A percentile compares a stretch with the other conserved stretches of the same genome.
Conservation (phyloP, 2,888 invertebrate species). For the Cephus sareptanus region DNA sequence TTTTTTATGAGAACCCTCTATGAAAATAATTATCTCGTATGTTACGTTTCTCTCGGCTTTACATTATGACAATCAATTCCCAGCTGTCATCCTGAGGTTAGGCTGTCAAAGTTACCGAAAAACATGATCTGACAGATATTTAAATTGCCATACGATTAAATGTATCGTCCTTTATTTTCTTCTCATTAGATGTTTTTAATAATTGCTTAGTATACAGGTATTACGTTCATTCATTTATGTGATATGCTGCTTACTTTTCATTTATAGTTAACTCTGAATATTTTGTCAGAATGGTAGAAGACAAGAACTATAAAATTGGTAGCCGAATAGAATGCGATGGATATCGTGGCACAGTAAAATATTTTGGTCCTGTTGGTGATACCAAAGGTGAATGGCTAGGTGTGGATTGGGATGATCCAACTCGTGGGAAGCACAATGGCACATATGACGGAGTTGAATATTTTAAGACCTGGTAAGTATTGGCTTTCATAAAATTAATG, state of each 20-base stretch:
- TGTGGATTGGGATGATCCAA: conserved; percentile 94
- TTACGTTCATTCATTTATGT: not conserved
- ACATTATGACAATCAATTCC: not conserved
- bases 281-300: conserved; percentile 54
- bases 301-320: conserved; percentile 61
- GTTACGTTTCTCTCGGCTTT: not conserved
- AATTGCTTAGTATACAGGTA: not conserved
- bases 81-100: conserved; percentile 41
- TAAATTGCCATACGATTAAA: not conserved
- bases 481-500: conserved; percentile 2
- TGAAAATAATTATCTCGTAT: not conserved
- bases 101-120: not conserved
- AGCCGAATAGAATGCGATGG: conserved; percentile 68
- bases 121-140: not conserved
- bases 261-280: conserved; percentile 4
- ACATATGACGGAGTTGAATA: conserved; percentile 83
- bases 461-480: conserved; percentile 76
- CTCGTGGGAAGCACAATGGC: conserved; percentile 94
- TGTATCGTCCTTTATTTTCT: not conserved
- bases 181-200: not conserved
- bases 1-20: not conserved
- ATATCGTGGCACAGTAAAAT: conserved; percentile 67
- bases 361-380: conserved; percentile 68
- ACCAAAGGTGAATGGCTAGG: conserved; percentile 81
- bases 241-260: not conserved